Conservation (phyloP, 2,797 vertebrate species). For the Danio kyathit region DNA sequence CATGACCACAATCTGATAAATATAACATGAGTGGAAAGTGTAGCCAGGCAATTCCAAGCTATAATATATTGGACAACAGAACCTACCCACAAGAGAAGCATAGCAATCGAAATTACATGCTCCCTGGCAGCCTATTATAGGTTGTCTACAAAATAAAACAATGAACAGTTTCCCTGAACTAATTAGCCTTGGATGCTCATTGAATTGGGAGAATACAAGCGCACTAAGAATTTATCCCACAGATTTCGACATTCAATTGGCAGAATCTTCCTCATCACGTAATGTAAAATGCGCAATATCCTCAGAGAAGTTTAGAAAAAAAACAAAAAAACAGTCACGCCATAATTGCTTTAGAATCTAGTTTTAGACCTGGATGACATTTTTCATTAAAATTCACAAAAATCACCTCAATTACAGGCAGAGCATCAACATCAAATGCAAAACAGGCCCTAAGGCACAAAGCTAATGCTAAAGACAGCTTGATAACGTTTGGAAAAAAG, state of each 20-base stretch:
- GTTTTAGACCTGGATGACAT: slow-evolving; percentile 14
- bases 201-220: slow-evolving; percentile 52
- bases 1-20: slow-evolving; percentile 55
- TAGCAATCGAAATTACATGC: slow-evolving; percentile 57
- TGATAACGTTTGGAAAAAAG: slow-evolving; percentile 15
- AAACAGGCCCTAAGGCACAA: slow-evolving; percentile 25
- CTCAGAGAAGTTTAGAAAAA: neutral
- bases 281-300: slow-evolving; percentile 29
- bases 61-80: slow-evolving; percentile 46
- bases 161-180: slow-evolving; percentile 59
- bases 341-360: slow-evolving; percentile 44
- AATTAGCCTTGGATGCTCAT: slow-evolving; percentile 54
- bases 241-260: slow-evolving; percentile 23
- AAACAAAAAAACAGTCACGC: slow-evolving; percentile 5
- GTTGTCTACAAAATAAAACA: slow-evolving; percentile 60
- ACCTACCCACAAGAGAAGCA: slow-evolving; percentile 52
- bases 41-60: slow-evolving; percentile 39
- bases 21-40: slow-evolving; percentile 35
- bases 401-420: slow-evolving; percentile 49
- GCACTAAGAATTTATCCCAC: slow-evolving; percentile 44
- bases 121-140: slow-evolving; percentile 51
- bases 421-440: slow-evolving; percentile 44
- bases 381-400: slow-evolving; percentile 54
- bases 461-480: slow-evolving; percentile 25
- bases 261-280: slow-evolving; percentile 19